phyloP scores from a whole-genome alignment of 1,140 invertebrate genomes.

The Holcopasites calliopsidis region DNA sequence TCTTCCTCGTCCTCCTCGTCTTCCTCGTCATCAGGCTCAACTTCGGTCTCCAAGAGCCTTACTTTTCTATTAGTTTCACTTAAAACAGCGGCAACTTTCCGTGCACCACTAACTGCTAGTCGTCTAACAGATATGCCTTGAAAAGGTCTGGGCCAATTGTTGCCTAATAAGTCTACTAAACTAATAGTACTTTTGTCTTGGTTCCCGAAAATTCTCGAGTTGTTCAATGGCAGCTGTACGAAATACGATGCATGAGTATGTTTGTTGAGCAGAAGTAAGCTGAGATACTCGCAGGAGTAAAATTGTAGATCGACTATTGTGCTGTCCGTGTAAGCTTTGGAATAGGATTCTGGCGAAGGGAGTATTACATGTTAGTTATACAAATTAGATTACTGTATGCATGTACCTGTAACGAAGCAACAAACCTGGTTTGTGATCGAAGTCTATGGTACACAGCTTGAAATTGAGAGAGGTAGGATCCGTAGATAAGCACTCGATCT shows the following conservation, averaged over 20 bases:
- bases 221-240: conserved; percentile 83
- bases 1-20: conserved; percentile 84
- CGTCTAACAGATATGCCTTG: conserved; percentile 87
- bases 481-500: conserved; percentile 53
- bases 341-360: conserved; percentile 14
- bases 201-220: conserved; percentile 71
- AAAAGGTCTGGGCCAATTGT: conserved; percentile 81
- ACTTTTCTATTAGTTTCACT: conserved; percentile 90
- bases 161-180: conserved; percentile 80
- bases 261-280: conserved; percentile 85
- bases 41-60: conserved; percentile 94
- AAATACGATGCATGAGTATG: conserved; percentile 82
- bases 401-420: neutral
- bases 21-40: conserved; percentile 93
- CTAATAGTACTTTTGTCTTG: conserved; percentile 72
- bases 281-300: conserved; percentile 89
- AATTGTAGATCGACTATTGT: conserved; percentile 86
- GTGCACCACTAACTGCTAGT: conserved; percentile 91
- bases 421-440: conserved; percentile 72
- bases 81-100: conserved; percentile 93
- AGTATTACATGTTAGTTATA: neutral
- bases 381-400: neutral
- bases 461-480: conserved; percentile 48
- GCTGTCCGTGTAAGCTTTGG: conserved; percentile 35
- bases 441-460: conserved; percentile 59